Conservation (phyloP, 2,888 invertebrate genomes). For the Argyresthia albistria region DNA sequence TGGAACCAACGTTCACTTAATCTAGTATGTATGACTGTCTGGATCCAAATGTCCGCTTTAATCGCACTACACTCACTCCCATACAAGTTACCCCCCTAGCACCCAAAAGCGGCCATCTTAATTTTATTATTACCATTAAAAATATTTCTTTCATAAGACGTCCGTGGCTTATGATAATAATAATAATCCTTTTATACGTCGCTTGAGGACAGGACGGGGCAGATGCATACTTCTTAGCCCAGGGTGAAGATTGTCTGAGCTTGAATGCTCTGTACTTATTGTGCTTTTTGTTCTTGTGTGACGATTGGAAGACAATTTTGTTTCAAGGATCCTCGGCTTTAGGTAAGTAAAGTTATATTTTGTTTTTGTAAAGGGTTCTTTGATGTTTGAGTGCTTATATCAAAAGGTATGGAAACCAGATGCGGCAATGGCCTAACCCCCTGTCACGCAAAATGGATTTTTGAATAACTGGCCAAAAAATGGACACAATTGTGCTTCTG, state of each 20-base stretch:
- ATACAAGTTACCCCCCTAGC: slow-evolving; percentile 15
- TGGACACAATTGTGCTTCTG: too few relatives aligned
- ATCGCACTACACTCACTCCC: background rate
- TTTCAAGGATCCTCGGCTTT: too few relatives aligned
- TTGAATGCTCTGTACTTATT: background rate
- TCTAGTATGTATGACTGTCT: too few relatives aligned
- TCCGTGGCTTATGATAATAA: slow-evolving; percentile 30
- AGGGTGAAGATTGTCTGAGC: slow-evolving; percentile 23
- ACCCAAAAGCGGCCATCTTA: slow-evolving; percentile 57
- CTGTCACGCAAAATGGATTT: too few relatives aligned
- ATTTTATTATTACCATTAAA: slow-evolving; percentile 42
- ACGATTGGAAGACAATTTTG: background rate
- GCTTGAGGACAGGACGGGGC: slow-evolving; percentile 16
- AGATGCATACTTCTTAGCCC: slow-evolving; percentile 39
- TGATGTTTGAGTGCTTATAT: too few relatives aligned
- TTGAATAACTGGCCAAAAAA: too few relatives aligned
- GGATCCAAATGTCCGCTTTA: too few relatives aligned
- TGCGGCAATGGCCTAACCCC: too few relatives aligned
- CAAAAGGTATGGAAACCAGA: too few relatives aligned
- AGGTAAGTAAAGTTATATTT: background rate
- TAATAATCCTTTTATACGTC: slow-evolving; percentile 31
- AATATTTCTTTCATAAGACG: slow-evolving; percentile 46
- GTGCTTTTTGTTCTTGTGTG: slow-evolving; percentile 2
- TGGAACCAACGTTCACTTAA: too few relatives aligned
- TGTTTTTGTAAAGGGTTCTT: too few relatives aligned